Base-by-base conservation (phyloP, 2,113 vertebrate species). In the Ranitomeya variabilis region DNA sequence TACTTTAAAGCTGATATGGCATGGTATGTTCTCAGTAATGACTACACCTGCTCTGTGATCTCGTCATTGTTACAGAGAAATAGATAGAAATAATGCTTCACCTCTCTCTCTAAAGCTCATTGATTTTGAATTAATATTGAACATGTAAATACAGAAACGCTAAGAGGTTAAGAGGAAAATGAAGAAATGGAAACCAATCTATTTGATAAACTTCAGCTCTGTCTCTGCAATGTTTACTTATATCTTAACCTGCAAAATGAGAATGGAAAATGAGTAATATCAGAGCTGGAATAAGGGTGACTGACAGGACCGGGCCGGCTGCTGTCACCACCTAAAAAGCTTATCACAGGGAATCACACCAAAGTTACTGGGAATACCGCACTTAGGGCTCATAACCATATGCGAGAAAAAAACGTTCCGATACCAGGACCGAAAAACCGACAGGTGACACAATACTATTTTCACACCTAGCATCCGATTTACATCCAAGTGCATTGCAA, bases 251-350 rank as follows among this genome's bases (percentile, higher is more conserved):
- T 51, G 60, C 37, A 80, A 12, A 55, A 80, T 62, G 74, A 51
- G 54, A 86, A 66, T 80, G 45, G 37, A 83, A 64, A 66, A 83
- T 83, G 52, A 16, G 62, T 83, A 21, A 67, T 67, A 83, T 83
- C 62, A 67, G 21, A 6, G 5, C 18, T 67, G 18, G n/a, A 13
- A 83, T 19, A 67, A 83, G 51, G 60, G 37, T 67, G 37, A 77
- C 6, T 21, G 51, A 69, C 51, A 16, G 37, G 62, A 51, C 64
- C 21, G 37, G 18, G 7, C 18, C n/a, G 18, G 23, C 16, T 16
- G 55, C 51, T 31, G 26, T 80, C 26, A 13, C 37, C n/a, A 37
- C 16, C 37, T 62, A 81, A 60, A 51, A 57, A 26, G n/a, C 77
- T 57, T 21, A 77, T 19, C 18, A 21, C 45, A 54, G 8, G 10